Evolutionary conservation across 2,888 invertebrate genomes (phyloP).

Genomic region (Polydesmus complanatus): DNA sequence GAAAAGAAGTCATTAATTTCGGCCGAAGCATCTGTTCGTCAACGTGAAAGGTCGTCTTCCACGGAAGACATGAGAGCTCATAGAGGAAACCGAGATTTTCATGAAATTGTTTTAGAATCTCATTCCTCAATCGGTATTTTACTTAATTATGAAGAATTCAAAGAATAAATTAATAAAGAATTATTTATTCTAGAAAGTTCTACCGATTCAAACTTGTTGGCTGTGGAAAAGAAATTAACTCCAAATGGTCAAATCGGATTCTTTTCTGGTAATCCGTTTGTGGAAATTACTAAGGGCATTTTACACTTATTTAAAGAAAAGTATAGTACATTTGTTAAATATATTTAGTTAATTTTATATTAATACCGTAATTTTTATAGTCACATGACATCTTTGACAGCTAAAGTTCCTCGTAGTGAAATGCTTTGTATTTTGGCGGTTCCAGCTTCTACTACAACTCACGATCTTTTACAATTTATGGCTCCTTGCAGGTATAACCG

Average conservation of each 20-base stretch:
- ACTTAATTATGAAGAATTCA: too few relatives aligned
- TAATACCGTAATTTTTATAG: too few relatives aligned
- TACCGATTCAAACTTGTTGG: too few relatives aligned
- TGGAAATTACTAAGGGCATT: slow-evolving; percentile 92
- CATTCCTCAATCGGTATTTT: slow-evolving; percentile 31
- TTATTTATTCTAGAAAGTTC: too few relatives aligned
- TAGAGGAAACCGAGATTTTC: slow-evolving; percentile 33
- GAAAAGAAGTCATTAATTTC: slow-evolving; percentile 35
- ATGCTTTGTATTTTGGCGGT: slow-evolving; percentile 79
- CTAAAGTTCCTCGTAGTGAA: slow-evolving; percentile 54
- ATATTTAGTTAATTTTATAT: too few relatives aligned
- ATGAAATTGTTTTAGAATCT: slow-evolving; percentile 63
- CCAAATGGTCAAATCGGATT: slow-evolving; percentile 43
- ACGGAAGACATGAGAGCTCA: slow-evolving; percentile 13
- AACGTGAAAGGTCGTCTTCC: slow-evolving; percentile 4
- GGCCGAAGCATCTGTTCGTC: slow-evolving; percentile 42
- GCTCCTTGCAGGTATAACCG: slow-evolving; percentile 57
- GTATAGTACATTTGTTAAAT: slow-evolving; percentile 37
- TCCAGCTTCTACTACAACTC: slow-evolving; percentile 77
- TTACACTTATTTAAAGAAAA: slow-evolving; percentile 95
- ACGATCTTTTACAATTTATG: slow-evolving; percentile 84
- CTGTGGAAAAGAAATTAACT: slow-evolving; percentile 26
- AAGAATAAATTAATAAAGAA: too few relatives aligned
- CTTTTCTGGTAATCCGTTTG: slow-evolving; percentile 91
- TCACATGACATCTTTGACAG: slow-evolving; percentile 55